Base-by-base conservation (phyloP, 2,113 vertebrate genomes). In the Paradisaea rubra region DNA sequence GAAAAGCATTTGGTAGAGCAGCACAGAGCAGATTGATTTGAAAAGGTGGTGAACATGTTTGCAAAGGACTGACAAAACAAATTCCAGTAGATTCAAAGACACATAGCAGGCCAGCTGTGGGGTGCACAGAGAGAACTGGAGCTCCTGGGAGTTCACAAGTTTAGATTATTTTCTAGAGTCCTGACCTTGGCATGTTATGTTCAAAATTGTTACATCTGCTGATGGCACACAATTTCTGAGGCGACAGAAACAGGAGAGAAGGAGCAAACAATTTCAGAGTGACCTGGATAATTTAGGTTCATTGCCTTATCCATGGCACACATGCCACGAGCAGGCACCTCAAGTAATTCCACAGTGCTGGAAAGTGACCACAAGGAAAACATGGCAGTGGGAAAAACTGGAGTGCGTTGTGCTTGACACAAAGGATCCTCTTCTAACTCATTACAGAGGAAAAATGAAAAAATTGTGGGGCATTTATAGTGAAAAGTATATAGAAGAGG, bases 301-400 rank as follows among this genome's bases (percentile, higher is more conserved):
- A 15, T 2, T 39, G 27, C 44, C 31, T 47, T n/a, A 35, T 3
- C 45, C 24, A 2, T 8, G 30, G 80, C 59, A 79, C 41, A 6
- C 11, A 1, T 8, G 15, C 18, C 37, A 8, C 1, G 37, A 65
- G 13, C 23, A 33, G 24, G 12, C 27, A 27, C 13, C 23, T 20
- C 4, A 14, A 30, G 23, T 13, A 44, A 53, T 65, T 28, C 41
- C 65, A 64, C 33, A 25, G 24, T 7, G 3, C 59, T n/a, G 23
- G 6, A 10, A 59, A 71, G n/a, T 3, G 77, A 63, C 50, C 53
- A 31, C 33, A 81, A 9, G 44, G 30, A 37, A 72, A 19, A 49
- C 0, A 4, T 0, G 1, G 2, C 2, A 41, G 14, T 4, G 30
- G 47, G 30, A 28, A 49, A 79, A 39, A 8, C 12, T 35, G 11